These are phyloP conservation scores for Zaprionus africanus DNA, from an alignment of 1,140 invertebrate species.

Conservation along the genomic window DNA sequence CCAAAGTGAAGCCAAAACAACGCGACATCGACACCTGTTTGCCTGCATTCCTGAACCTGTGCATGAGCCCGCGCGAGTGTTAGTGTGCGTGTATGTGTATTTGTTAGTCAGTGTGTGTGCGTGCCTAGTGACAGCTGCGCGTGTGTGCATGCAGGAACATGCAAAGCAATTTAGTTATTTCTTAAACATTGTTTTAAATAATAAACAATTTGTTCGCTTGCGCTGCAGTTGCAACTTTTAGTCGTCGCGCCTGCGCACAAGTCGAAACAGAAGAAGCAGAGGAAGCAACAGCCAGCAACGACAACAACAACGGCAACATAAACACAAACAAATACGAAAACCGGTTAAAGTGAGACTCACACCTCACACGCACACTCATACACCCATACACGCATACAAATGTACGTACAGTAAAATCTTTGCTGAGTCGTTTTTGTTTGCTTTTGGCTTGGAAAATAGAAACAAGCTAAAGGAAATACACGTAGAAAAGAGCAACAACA, in stretches of 20 bases:
- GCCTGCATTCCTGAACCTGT: slow-evolving; percentile 53
- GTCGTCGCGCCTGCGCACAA: slow-evolving; percentile 30
- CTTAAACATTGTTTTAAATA: slow-evolving; percentile 42
- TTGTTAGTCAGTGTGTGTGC: background rate
- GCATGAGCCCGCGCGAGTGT: slow-evolving; percentile 20
- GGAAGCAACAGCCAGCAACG: slow-evolving; percentile 28
- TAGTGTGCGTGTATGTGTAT: background rate
- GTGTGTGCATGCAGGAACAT: slow-evolving; percentile 15
- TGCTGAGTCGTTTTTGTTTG: slow-evolving; percentile 42
- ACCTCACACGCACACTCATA: slow-evolving; percentile 37
- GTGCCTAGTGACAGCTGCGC: background rate
- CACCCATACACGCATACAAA: slow-evolving; percentile 42
- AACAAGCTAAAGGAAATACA: slow-evolving; percentile 39
- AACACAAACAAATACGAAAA: slow-evolving; percentile 60
- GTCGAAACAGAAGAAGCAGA: background rate
- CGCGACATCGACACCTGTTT: slow-evolving; percentile 63
- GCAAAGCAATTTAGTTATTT: slow-evolving; percentile 21
- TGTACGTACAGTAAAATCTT: slow-evolving; percentile 16
- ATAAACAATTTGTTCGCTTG: slow-evolving; percentile 48
- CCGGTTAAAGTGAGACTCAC: slow-evolving; percentile 65
- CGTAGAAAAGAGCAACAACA: slow-evolving; percentile 38
- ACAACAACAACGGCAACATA: slow-evolving; percentile 47
- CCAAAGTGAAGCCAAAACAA: slow-evolving; percentile 43
- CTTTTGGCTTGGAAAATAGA: slow-evolving; percentile 48
- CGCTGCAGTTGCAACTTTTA: slow-evolving; percentile 58